Base-by-base conservation (phyloP, 1,140 invertebrate genomes). In the Bombus polaris region DNA sequence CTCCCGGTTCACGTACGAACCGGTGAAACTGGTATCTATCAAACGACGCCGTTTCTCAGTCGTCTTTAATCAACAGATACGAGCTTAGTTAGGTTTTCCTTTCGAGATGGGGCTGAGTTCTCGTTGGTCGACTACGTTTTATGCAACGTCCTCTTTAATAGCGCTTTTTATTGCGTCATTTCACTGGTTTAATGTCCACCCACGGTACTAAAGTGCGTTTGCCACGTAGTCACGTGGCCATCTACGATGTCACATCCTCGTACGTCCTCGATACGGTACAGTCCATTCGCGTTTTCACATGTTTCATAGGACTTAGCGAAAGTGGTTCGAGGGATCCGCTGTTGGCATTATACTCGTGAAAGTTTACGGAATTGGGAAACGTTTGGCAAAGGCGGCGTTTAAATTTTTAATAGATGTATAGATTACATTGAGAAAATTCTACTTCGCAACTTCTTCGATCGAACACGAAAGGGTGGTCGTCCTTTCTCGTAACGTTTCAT, bases 41-140 rank as follows among this genome's bases (percentile, higher is more conserved):
- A 62, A 62, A 80, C 82, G 77, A 72, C n/a, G 25, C 39, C 66
- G 71, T 91, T 35, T 90, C 84, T 9, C 42, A 35, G 71, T 78
- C 70, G 74, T 70, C 88, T 72, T 83, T 89, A 86, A 89, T 89
- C 76, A 86, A 77, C 73, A 75, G 74, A 77, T 78, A 84, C 84
- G 76, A 83, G 84, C 62, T 89, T 78, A 77, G 66, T 87, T 81
- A 77, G 84, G 62, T 76, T 83, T 89, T 81, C 80, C 76, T 79
- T 75, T 53, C 87, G 42, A 28, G 10, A 53, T 28, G 32, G 59
- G 22, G 1, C 12, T n/a, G 32, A 57, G 32, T 66, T n/a, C 39
- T 32, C 25, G 18, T 72, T 75, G 59, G 66, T 74, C 79, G 53
- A 57, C 37, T 37, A 4, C 47, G 25, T 81, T 89, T 89, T 86